Evolutionary conservation across 2,113 vertebrate species (phyloP).

Genomic region (Xyliphius kryptos): DNA sequence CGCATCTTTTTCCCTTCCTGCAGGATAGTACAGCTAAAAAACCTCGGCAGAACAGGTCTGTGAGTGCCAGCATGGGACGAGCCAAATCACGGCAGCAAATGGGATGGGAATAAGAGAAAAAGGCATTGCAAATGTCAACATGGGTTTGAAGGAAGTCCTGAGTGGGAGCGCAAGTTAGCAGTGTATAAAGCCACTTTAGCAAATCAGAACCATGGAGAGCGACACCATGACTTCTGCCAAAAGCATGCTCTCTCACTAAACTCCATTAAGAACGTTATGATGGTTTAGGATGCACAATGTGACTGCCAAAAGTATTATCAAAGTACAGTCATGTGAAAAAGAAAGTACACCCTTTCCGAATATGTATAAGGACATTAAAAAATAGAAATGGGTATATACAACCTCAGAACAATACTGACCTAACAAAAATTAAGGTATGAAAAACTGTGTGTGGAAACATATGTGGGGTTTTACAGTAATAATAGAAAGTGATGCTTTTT

Average conservation of each 20-base stretch:
- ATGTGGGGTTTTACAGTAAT: too few relatives aligned
- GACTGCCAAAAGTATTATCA: not conserved
- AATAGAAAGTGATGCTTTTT: too few relatives aligned
- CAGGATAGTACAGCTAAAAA: constrained; percentile 18
- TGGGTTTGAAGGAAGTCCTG: constrained; percentile 54
- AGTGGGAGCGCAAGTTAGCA: constrained; percentile 48
- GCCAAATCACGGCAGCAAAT: constrained; percentile 52
- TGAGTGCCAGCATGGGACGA: constrained; percentile 42
- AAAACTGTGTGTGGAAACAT: too few relatives aligned
- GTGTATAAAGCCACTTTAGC: constrained; percentile 56
- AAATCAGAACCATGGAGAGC: constrained; percentile 72
- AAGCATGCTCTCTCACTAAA: constrained; percentile 42
- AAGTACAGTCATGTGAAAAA: not conserved
- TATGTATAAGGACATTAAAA: too few relatives aligned
- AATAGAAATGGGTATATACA: too few relatives aligned
- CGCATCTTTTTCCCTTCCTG: constrained; percentile 22
- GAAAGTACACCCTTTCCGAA: too few relatives aligned
- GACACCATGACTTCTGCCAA: constrained; percentile 52
- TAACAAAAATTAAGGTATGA: too few relatives aligned
- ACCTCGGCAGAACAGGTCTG: constrained; percentile 40
- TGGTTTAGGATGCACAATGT: constrained; percentile 43
- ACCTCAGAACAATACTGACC: too few relatives aligned
- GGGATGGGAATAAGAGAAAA: constrained; percentile 53
- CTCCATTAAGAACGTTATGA: constrained; percentile 33
- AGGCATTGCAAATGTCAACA: constrained; percentile 61